Evolutionary conservation across 2,888 invertebrate genomes (phyloP).

Genomic region (Harmothoe impar): DNA sequence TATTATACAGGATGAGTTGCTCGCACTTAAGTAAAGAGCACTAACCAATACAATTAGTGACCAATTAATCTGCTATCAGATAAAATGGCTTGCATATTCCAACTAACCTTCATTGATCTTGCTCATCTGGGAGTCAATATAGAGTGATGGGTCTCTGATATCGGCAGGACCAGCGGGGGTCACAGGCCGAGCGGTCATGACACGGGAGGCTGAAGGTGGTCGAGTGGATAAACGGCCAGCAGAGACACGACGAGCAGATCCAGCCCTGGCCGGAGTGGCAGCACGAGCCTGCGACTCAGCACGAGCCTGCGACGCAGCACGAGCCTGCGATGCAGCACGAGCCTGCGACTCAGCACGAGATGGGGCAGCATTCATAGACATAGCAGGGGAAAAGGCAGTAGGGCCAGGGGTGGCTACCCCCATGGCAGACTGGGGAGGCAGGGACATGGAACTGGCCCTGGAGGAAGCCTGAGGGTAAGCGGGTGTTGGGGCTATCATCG

Average conservation of each 20-base stretch:
- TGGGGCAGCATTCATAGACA: neutral
- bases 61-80: too few relatives aligned
- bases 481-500: neutral
- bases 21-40: too few relatives aligned
- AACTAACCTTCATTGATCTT: conserved; percentile 39
- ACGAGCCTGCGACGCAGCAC: neutral
- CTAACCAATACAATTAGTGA: too few relatives aligned
- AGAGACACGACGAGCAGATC: neutral
- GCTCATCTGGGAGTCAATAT: neutral
- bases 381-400: neutral
- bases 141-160: neutral
- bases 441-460: conserved; percentile 5
- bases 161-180: neutral
- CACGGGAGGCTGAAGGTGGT: neutral
- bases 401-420: neutral
- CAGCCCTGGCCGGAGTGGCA: neutral
- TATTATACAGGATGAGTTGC: too few relatives aligned
- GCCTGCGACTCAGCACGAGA: neutral
- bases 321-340: neutral
- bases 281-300: neutral
- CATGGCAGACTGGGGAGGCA: neutral
- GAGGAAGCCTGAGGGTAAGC: neutral
- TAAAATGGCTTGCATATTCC: too few relatives aligned
- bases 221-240: neutral
- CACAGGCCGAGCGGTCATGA: neutral